phyloP scores from a whole-genome alignment of 2,888 invertebrate species.

The Pinctada fucata region DNA sequence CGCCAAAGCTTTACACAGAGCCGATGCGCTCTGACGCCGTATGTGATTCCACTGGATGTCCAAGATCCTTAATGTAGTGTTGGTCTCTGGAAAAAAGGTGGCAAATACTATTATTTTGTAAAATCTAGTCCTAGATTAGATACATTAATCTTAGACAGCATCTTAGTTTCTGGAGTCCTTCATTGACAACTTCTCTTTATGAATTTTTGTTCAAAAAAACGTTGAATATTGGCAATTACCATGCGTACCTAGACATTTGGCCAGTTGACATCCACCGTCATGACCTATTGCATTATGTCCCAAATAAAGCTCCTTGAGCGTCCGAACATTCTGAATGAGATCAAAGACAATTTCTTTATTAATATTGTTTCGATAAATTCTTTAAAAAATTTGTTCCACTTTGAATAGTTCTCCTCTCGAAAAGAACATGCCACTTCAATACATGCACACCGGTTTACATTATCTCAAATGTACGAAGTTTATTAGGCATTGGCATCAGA shows the following conservation, averaged over 20 bases:
- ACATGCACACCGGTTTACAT: too few relatives aligned
- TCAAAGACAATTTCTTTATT: background rate
- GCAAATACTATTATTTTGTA: too few relatives aligned
- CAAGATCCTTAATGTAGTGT: conserved; percentile 51
- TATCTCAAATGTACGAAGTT: background rate
- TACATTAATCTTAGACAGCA: too few relatives aligned
- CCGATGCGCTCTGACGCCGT: conserved; percentile 59
- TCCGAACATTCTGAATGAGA: conserved; percentile 49
- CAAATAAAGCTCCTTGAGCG: conserved; percentile 55
- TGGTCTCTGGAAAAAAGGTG: conserved; percentile 49
- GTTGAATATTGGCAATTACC: too few relatives aligned
- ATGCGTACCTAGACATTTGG: conserved; percentile 59
- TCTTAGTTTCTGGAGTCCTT: too few relatives aligned
- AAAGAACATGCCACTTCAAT: too few relatives aligned
- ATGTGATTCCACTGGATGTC: conserved; percentile 68
- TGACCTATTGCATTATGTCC: conserved; percentile 67
- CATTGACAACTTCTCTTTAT: too few relatives aligned
- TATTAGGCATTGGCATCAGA: too few relatives aligned
- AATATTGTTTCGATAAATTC: background rate
- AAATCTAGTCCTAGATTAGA: too few relatives aligned
- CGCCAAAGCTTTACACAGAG: conserved; percentile 56
- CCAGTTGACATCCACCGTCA: conserved; percentile 58
- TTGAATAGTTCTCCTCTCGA: too few relatives aligned
- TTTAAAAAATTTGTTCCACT: too few relatives aligned
- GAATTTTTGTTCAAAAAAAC: too few relatives aligned